Conservation (phyloP, 2,797 vertebrate species). For the Arctocebus calabarensis region DNA sequence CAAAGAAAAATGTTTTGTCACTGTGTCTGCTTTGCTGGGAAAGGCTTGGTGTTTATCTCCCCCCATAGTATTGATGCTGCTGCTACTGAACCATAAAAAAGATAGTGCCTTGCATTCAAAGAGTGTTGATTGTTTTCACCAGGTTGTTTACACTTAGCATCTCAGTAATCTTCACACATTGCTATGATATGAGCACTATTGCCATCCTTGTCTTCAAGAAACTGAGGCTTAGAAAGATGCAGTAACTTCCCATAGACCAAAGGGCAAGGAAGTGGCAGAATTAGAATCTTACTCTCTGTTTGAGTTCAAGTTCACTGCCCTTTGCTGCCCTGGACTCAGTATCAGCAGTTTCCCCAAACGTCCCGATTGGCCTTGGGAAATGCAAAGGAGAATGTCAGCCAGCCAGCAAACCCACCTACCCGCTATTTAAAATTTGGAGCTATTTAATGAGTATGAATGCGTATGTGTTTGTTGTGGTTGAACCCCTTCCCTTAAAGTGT, state of each 20-base stretch:
- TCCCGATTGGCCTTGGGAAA: background rate
- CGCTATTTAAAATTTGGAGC: background rate
- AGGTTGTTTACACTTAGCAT: background rate
- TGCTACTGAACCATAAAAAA: background rate
- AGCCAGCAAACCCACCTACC: too few relatives aligned
- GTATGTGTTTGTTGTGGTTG: accelerated
- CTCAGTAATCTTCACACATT: background rate
- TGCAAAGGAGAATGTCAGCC: background rate
- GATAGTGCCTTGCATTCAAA: background rate
- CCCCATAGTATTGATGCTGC: background rate
- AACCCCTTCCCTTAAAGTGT: background rate
- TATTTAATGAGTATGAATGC: background rate
- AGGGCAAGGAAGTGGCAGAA: background rate
- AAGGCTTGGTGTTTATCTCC: background rate
- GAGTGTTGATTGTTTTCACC: background rate
- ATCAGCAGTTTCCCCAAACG: background rate
- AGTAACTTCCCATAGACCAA: background rate
- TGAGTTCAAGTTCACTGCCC: background rate
- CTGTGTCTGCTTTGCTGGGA: background rate
- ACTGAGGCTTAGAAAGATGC: background rate
- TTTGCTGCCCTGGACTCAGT: background rate
- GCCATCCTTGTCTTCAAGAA: background rate
- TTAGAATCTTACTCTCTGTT: accelerated
- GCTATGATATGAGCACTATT: background rate
- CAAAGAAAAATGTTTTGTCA: background rate